These are phyloP conservation scores for Netelia melanura DNA, from an alignment of 2,888 invertebrate genomes.

Conservation along the genomic window DNA sequence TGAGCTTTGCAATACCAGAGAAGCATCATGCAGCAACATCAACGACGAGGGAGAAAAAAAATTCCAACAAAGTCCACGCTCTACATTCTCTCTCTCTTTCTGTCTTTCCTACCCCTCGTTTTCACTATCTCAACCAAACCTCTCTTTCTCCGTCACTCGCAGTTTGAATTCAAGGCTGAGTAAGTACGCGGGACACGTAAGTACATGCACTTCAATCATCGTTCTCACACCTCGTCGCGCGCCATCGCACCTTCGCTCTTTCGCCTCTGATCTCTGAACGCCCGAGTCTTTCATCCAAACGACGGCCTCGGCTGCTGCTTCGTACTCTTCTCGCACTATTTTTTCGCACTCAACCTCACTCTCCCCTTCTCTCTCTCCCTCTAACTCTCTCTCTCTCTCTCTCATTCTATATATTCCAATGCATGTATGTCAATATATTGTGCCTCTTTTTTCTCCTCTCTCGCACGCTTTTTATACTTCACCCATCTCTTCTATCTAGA, in stretches of 20 bases:
- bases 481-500: neutral
- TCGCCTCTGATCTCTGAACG: slow-evolving; percentile 78
- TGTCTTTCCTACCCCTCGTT: slow-evolving; percentile 16
- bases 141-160: slow-evolving; percentile 38
- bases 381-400: slow-evolving; percentile 13
- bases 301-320: slow-evolving; percentile 61
- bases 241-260: slow-evolving; percentile 79
- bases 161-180: slow-evolving; percentile 72
- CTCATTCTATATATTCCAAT: slow-evolving; percentile 25
- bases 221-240: slow-evolving; percentile 79
- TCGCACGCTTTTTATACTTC: slow-evolving; percentile 4
- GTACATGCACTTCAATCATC: slow-evolving; percentile 83
- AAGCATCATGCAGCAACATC: slow-evolving; percentile 56
- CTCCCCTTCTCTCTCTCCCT: slow-evolving; percentile 25
- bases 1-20: slow-evolving; percentile 61
- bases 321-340: slow-evolving; percentile 63
- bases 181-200: slow-evolving; percentile 78
- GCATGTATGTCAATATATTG: slow-evolving; percentile 22
- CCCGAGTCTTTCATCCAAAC: slow-evolving; percentile 77
- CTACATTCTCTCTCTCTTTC: slow-evolving; percentile 20
- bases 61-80: slow-evolving; percentile 47
- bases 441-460: slow-evolving; percentile 1
- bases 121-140: slow-evolving; percentile 33
- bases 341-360: slow-evolving; percentile 58
- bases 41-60: slow-evolving; percentile 58